Evolutionary conservation across 1,140 invertebrate species (phyloP), one percentile per base, ranked within the genome.

Genomic region (Hylaeus anthracinus): DNA sequence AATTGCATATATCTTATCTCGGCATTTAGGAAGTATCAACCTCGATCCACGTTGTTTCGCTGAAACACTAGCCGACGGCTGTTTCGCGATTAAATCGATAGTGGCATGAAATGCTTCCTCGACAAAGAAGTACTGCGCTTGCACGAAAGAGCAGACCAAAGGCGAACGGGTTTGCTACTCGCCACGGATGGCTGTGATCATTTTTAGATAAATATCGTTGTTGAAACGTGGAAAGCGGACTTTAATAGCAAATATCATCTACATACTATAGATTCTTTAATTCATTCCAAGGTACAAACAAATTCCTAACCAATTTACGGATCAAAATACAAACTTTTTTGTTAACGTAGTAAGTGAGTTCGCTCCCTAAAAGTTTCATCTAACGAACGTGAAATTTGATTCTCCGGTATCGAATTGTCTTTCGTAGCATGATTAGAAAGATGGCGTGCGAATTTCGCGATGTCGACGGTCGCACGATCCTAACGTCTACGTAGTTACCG

Each of bases 1-100:
- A 72, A 78, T 61, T 48, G 37, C 53, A 48, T 26, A n/a, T 66
- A 72, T 72, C 76, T 78, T 72, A 78, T 78, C 76, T 51, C 0
- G 45, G 9, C 9, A 3, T 39, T 69, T 12, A 69, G 53, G 37
- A 39, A n/a, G 39, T 43, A 26, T 71, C 45, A 14, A 14, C 37
- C 10, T 78, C 26, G 45, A 53, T 53, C 45, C 9, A 2, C n/a
- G 10, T 78, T 43, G 39, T n/a, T 71, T 61, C 37, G 6, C n/a
- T 5, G 48, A 43, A 45, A 43, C 58, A 14, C 26, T 6, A 37
- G 12, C 61, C 39, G 51, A 15, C n/a, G 9, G 41, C 6, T 48
- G 41, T 37, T 37, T 45, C 26, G 66, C 67, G 37, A 37, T n/a
- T 39, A 41, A 63, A 45, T 45, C 45, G 76, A 78, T 72, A 53